These are phyloP conservation scores for Lydus trimaculatus DNA, from an alignment of 2,888 invertebrate species.

Conservation along the genomic window DNA sequence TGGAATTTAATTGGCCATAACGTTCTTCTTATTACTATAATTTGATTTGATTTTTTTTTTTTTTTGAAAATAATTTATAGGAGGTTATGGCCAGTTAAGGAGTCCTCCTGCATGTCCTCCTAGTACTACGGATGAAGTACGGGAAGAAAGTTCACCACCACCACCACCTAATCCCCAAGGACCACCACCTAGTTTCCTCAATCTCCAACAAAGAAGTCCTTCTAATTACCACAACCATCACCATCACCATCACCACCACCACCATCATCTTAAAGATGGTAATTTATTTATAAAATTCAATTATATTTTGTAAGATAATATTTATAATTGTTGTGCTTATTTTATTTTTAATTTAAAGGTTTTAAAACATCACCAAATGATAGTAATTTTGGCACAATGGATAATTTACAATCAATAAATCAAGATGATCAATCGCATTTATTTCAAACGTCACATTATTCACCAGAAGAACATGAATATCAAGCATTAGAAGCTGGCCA, in stretches of 20 bases:
- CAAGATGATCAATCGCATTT: constrained; percentile 52
- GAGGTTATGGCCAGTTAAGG: constrained; percentile 65
- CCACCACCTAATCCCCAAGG: constrained; percentile 29
- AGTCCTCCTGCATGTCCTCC: constrained; percentile 64
- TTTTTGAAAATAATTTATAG: constrained; percentile 51
- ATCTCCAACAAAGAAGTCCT: constrained; percentile 55
- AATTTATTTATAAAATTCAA: constrained; percentile 32
- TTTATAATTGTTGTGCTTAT: not conserved
- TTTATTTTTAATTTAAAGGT: constrained; percentile 39
- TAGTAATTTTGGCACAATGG: constrained; percentile 64
- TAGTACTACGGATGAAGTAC: constrained; percentile 57
- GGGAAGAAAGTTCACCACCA: constrained; percentile 63
- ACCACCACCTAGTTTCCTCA: constrained; percentile 51
- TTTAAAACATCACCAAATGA: constrained; percentile 63
- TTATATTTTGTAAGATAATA: not conserved
- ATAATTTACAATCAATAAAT: constrained; percentile 61
- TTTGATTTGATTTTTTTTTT: not conserved
- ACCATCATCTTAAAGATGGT: constrained; percentile 58
- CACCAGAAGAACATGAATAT: constrained; percentile 68
- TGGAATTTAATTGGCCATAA: constrained; percentile 16
- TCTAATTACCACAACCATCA: constrained; percentile 31
- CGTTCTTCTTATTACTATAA: constrained; percentile 1
- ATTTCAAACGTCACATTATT: constrained; percentile 59
- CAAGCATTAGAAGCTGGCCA: constrained; percentile 64
- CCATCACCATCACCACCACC: not conserved